Evolutionary conservation across 2,888 invertebrate genomes (phyloP), one percentile per base, ranked within the genome.

Genomic region (Ennomos erosarius): DNA sequence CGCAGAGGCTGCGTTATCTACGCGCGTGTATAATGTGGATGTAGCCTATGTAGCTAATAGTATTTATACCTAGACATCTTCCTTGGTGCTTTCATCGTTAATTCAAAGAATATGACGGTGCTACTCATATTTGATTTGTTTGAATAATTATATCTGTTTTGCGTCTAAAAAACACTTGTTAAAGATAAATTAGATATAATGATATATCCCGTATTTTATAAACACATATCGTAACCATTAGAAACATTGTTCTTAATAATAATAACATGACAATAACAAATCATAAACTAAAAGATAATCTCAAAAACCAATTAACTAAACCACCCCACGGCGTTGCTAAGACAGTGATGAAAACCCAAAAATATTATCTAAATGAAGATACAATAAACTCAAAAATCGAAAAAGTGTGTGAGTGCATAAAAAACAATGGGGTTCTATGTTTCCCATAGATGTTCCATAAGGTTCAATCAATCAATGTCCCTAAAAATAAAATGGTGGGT

Each of bases 401-500:
- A 83, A 83, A 82, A 79, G 74, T 60, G n/a, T 59, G 54, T 64
- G 63, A 62, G 12, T 38, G n/a, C 57, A 76, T 76, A 89, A 90
- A 90, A 89, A 88, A 87, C 85, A 86, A 86, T 85, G 75, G 81
- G 85, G 84, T 74, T 78, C 85, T 73, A 84, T 78, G 84, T 81
- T 88, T 85, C 89, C 85, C 88, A 90, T 87, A 89, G 87, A 81
- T 79, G 74, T 81, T 78, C 83, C 82, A 87, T 87, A 88, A 89
- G 85, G 90, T 85, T 84, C 88, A 88, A 91, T 91, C 90, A 90
- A 91, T 91, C 91, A 91, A 90, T 86, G 91, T 90, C 91, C 84
- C 82, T 84, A 84, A 84, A 85, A 87, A 84, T 86, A 89, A 90
- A 89, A 87, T 87, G 85, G 82, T 82, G 78, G 81, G 76, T 79